Base-by-base conservation (phyloP, 1,140 invertebrate genomes). In the Popillia japonica region DNA sequence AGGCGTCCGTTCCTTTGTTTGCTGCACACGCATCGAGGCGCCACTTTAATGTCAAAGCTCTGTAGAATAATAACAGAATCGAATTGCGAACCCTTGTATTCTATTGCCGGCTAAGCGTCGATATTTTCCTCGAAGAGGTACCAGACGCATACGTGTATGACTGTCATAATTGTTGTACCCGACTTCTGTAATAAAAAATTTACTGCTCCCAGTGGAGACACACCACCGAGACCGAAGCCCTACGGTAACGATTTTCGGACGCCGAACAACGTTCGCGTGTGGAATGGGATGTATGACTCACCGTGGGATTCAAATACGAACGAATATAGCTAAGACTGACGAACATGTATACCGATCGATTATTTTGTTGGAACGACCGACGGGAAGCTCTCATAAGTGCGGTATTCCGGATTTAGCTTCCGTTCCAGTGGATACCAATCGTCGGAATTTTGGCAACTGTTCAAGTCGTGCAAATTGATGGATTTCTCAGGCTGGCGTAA, bases 261-360 rank as follows among this genome's bases (percentile, higher is more conserved):
- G 11, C 10, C 14, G 4, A 34, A 34, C 14, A n/a, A 55, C 48
- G 14, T 55, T 17, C 48, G 48, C 48, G 48, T 55, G 48, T 55
- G 48, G 48, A 17, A 55, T 55, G 48, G 48, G 48, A 55, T n/a
- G 10, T n/a, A 55, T 55, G 48, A 55, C 10, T 55, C 48, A 55
- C 3, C 48, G 48, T n/a, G 9, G 9, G 42, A n/a, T n/a, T 55
- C 3, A 14, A 14, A 55, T n/a, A n/a, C 14, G 4, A 3, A 55
- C 14, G 48, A 55, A 55, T 55, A 55, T 34, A 34, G 27, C 27
- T 34, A 34, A 34, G 27, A 34, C 27, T 34, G 14, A 55, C 48
- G 48, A 17, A 55, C 48, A 55, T 55, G 48, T 34, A 34, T 34
- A 34, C 10, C 14, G 48, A 55, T 55, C 48, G 48, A 55, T 55